Conservation (phyloP, 2,797 vertebrate species). For the Megalops cyprinoides region DNA sequence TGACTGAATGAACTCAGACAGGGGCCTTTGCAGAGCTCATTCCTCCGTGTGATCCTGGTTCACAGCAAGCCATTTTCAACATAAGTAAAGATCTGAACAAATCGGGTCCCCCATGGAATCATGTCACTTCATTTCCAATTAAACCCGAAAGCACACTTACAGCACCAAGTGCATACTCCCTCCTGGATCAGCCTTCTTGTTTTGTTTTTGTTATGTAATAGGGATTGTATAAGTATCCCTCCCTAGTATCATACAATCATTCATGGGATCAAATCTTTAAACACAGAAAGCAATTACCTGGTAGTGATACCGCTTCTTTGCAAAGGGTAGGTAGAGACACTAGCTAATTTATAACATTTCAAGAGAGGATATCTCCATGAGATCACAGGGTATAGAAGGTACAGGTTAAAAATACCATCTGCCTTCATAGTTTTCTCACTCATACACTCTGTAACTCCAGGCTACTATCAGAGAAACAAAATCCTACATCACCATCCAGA, state of each 20-base stretch:
- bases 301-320: not conserved
- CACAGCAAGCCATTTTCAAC: not conserved
- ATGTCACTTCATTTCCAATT: slow-evolving; percentile 10
- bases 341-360: not conserved
- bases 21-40: not conserved
- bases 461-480: not conserved
- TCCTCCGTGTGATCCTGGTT: not conserved
- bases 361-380: not conserved
- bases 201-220: slow-evolving; percentile 3
- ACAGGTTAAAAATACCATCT: not conserved
- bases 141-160: not conserved
- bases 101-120: not conserved
- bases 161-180: not conserved
- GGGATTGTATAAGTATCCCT: not conserved
- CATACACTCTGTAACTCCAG: not conserved
- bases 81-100: not conserved
- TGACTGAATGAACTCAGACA: not conserved
- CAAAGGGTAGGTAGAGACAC: not conserved
- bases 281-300: not conserved
- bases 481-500: not conserved
- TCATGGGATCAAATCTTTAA: not conserved
- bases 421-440: not conserved
- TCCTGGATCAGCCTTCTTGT: not conserved
- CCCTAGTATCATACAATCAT: not conserved
- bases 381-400: not conserved